Evolutionary conservation across 2,888 invertebrate genomes (phyloP).

Genomic region (Mythimna loreyi): DNA sequence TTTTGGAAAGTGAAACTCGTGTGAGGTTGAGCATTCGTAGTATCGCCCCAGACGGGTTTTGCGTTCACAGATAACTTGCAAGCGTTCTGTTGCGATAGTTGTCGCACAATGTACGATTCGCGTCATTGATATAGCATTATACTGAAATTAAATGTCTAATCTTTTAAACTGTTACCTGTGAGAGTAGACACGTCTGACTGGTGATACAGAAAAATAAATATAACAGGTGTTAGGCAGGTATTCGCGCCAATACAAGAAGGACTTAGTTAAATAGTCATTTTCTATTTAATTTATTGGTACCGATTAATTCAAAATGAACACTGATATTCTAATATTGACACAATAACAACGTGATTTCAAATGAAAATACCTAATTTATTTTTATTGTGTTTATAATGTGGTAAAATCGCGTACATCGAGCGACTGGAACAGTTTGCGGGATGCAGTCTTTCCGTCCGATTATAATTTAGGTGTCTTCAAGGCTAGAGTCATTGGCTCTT

Average conservation of each 20-base stretch:
- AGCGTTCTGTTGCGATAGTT: constrained; percentile 73
- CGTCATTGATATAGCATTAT: constrained; percentile 63
- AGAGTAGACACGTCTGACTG: neutral
- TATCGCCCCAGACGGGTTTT: constrained; percentile 69
- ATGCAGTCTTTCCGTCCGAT: too few species aligned
- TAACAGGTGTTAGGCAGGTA: neutral
- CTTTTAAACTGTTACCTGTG: neutral
- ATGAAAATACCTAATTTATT: neutral
- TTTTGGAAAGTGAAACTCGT: constrained; percentile 48
- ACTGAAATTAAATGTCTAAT: constrained; percentile 46
- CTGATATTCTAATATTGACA: neutral
- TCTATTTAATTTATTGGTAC: neutral
- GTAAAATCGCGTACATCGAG: too few species aligned
- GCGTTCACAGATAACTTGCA: constrained; percentile 73
- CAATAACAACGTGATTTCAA: neutral
- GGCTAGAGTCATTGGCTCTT: too few species aligned
- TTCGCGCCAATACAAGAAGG: neutral
- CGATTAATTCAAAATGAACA: neutral
- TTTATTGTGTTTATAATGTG: neutral
- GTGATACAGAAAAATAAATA: neutral
- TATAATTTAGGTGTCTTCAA: too few species aligned
- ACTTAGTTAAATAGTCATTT: neutral
- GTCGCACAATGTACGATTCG: constrained; percentile 75
- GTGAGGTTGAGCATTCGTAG: constrained; percentile 56
- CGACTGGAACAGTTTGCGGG: too few species aligned